phyloP scores from a whole-genome alignment of 2,797 vertebrate species.

The Astyanax mexicanus region DNA sequence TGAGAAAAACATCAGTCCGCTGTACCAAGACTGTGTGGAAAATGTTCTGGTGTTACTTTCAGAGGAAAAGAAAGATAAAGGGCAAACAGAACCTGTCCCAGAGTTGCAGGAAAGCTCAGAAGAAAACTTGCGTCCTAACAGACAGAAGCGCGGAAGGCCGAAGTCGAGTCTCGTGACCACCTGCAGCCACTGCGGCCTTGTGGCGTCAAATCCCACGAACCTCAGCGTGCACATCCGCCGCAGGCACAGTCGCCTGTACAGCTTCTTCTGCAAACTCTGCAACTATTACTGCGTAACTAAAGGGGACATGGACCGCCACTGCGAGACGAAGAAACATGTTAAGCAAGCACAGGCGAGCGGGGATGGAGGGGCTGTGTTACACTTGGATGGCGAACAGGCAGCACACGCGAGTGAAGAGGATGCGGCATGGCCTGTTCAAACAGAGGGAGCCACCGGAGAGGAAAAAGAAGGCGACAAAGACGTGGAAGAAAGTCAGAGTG shows the following conservation, averaged over 20 bases:
- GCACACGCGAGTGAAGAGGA: slow-evolving; percentile 43
- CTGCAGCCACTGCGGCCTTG: slow-evolving; percentile 90
- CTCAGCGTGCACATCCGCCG: slow-evolving; percentile 94
- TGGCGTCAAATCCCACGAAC: slow-evolving; percentile 95
- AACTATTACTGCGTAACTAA: slow-evolving; percentile 98
- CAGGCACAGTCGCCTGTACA: slow-evolving; percentile 96
- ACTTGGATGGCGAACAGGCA: slow-evolving; percentile 50
- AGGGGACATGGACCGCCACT: slow-evolving; percentile 99
- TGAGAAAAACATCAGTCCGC: slow-evolving; percentile 79
- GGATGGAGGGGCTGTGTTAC: slow-evolving; percentile 50
- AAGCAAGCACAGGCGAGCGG: slow-evolving; percentile 79
- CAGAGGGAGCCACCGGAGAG: slow-evolving; percentile 49
- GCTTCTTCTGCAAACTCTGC: slow-evolving; percentile 93
- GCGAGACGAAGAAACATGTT: slow-evolving; percentile 94
- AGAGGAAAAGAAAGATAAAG: slow-evolving; percentile 48
- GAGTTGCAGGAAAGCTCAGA: slow-evolving; percentile 59
- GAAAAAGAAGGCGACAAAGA: slow-evolving; percentile 56
- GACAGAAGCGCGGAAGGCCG: slow-evolving; percentile 84
- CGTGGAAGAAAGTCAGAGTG: slow-evolving; percentile 36
- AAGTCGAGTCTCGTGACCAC: slow-evolving; percentile 85
- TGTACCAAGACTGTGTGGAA: slow-evolving; percentile 87
- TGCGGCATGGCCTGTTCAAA: slow-evolving; percentile 50
- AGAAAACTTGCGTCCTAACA: slow-evolving; percentile 65
- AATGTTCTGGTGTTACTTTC: slow-evolving; percentile 75
- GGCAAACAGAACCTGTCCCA: slow-evolving; percentile 31